Conservation (phyloP, 2,113 vertebrate species). For the zebrafish (Danio rerio) region GRCz12tu NC_133182.1:40126501-40127000, state of each 20-base stretch:
- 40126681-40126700: conserved; percentile 12
- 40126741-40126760: conserved; percentile 14
- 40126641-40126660: not conserved
- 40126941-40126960: not conserved
- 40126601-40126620: conserved; percentile 3
- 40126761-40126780: conserved; percentile 3
- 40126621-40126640: not conserved
- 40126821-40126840: conserved; percentile 8
- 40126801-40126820: not conserved
- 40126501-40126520: no score
- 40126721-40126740: conserved; percentile 6
- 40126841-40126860: not conserved
- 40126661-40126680: not conserved
- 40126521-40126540: no score
- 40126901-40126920: not conserved
- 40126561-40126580: not conserved
- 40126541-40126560: not conserved
- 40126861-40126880: not conserved
- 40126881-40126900: not conserved
- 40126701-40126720: conserved; percentile 21
- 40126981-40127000: not conserved
- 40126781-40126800: conserved; percentile 20
- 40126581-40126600: not conserved
- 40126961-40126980: not conserved
- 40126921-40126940: not conserved